Evolutionary conservation across 2,113 vertebrate species (phyloP).

Genomic region (Rhabdomys dilectus): DNA sequence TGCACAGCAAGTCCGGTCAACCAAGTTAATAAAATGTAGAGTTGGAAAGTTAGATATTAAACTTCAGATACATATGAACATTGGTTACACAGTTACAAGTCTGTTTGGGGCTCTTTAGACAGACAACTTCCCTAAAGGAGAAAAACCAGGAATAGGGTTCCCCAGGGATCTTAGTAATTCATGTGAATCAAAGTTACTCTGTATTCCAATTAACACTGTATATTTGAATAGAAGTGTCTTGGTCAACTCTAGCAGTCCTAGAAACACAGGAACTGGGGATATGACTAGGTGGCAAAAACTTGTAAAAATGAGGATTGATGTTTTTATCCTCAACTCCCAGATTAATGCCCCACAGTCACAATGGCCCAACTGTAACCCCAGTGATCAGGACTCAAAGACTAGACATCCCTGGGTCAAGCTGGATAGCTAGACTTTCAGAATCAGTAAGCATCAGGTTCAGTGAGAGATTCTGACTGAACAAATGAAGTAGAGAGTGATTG

Average conservation of each 20-base stretch:
- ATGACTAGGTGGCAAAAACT: not conserved
- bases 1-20: not conserved
- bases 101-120: no score
- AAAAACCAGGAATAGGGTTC: not conserved
- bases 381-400: not conserved
- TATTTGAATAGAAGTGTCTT: not conserved
- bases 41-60: not conserved
- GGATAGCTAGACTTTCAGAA: not conserved
- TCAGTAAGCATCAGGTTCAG: not conserved
- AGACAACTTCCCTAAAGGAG: not conserved
- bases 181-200: not conserved
- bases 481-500: not conserved
- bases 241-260: no score
- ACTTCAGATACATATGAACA: not conserved
- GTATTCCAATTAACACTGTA: not conserved
- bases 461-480: not conserved
- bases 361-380: not conserved
- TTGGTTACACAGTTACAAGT: not conserved
- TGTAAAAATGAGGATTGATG: not conserved
- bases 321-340: not conserved
- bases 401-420: not conserved
- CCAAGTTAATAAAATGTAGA: not conserved
- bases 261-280: not conserved
- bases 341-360: not conserved
- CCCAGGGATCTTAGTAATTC: not conserved